Base-by-base conservation (phyloP, 2,797 vertebrate genomes). In the Anableps anableps region DNA sequence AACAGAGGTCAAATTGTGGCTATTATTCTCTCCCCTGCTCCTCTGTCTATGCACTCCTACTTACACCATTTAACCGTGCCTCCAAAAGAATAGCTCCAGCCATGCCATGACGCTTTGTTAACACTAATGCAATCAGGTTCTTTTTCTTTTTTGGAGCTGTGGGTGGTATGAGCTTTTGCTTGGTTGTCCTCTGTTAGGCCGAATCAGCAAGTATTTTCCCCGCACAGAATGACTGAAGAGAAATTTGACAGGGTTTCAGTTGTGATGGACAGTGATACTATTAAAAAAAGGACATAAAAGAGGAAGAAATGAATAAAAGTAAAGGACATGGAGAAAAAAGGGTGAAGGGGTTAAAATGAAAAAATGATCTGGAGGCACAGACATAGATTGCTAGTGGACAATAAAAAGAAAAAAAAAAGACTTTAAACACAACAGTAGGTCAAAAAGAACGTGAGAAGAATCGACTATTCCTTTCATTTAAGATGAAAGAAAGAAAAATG, bases 81-180 rank as follows among this genome's bases (percentile, higher is more conserved):
- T 90, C 80, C 84, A 72, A 81, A 88, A 86, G 93, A 93, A 91
- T 86, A 88, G 82, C 82, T 50, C n/a, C 86, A 76, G 90, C 88
- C 85, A 86, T 77, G 88, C 91, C 81, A 31, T 80, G 78, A 79
- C 19, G 87, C 95, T 95, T 96, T 95, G 95, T 95, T 96, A 94
- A 95, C 95, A 92, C 94, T 96, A 97, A 96, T 94, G 95, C 93
- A 94, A 97, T 97, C 90, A 94, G 92, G 87, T 89, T 91, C 88
- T 88, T 93, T 94, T 92, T 84, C 23, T 47, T 76, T 72, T 72
- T 74, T 55, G 75, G 79, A 76, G 78, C 72, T 11, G 72, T 76
- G 76, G 76, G 81, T 74, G 87, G 86, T 90, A 38, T 83, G 83
- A 86, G 89, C 83, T 36, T 85, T 90, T 81, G 83, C 84, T 34